Evolutionary conservation across 2,797 vertebrate genomes (phyloP).

Genomic region (Pseudocheirus occidentalis): DNA sequence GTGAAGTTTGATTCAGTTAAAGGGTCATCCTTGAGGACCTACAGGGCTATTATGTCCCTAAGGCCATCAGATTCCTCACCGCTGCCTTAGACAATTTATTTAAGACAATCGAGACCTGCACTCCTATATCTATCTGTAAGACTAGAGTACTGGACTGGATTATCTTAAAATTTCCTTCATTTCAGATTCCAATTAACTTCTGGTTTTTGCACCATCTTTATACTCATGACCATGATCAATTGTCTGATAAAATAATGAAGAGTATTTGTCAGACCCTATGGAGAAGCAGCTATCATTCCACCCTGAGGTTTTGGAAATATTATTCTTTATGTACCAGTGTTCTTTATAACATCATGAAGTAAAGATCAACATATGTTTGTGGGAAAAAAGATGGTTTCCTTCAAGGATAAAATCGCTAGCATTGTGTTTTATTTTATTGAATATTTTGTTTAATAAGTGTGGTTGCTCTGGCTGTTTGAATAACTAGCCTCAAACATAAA

Average conservation of each 20-base stretch:
- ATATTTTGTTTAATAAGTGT: neutral
- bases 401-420: neutral
- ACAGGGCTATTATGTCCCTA: no score
- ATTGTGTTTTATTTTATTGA: neutral
- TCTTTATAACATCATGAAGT: neutral
- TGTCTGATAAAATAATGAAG: neutral
- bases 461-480: neutral
- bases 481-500: neutral
- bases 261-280: neutral
- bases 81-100: neutral
- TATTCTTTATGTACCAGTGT: neutral
- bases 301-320: neutral
- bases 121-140: neutral
- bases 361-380: neutral
- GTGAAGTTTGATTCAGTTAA: no score
- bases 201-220: neutral
- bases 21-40: no score
- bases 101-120: neutral
- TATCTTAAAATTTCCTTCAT: neutral
- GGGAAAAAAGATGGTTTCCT: neutral
- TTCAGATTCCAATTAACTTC: neutral
- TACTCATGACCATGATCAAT: neutral
- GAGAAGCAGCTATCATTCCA: neutral
- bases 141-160: neutral
- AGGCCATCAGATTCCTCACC: no score